Evolutionary conservation across 2,113 vertebrate species (phyloP), one percentile per base, ranked within the genome.

Genomic region (Cynocephalus volans): DNA sequence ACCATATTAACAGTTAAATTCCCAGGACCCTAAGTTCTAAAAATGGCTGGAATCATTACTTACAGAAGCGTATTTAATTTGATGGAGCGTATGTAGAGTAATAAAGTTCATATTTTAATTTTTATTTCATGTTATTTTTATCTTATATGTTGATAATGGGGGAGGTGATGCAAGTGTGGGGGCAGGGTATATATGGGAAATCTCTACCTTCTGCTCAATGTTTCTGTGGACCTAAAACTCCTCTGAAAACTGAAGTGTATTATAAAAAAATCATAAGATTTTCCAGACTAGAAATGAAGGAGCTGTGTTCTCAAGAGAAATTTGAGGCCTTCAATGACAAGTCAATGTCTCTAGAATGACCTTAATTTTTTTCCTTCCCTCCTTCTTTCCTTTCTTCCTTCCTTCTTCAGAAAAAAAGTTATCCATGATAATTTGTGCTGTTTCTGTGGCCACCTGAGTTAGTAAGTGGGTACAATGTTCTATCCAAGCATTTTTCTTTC

Each of bases 101-200:
- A 41, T 41, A 41, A 41, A 41, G 41, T 41, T 41, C 41, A 41
- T 41, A 41, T 41, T 41, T 41, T 41, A 41, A 41, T 41, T 41
- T 41, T 41, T 41, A 41, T 41, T 4, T 4, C 41, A 41, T 41
- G 41, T 41, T 41, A 41, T 41, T 41, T 41, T 41, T 41, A 41
- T 41, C 41, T 41, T 41, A 3, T 41, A 41, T 33, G 17, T 18
- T 62, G 21, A 60, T 3, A 62, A 24, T 41, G 33, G 79, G 28
- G 17, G 1, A 36, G 7, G 41, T 23, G 31, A 8, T 9, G 8
- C 17, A 5, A 9, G 19, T 31, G 8, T 5, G 15, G 12, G 3
- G 15, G 28, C 8, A 33, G 50, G 65, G 0, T 4, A 18, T 36
- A 52, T 17, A 8, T 7, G 62, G 19, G 26, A 23, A 50, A 80